These are phyloP conservation scores for Embiotoca jacksoni DNA, from an alignment of 2,113 vertebrate species.

Conservation along the genomic window DNA sequence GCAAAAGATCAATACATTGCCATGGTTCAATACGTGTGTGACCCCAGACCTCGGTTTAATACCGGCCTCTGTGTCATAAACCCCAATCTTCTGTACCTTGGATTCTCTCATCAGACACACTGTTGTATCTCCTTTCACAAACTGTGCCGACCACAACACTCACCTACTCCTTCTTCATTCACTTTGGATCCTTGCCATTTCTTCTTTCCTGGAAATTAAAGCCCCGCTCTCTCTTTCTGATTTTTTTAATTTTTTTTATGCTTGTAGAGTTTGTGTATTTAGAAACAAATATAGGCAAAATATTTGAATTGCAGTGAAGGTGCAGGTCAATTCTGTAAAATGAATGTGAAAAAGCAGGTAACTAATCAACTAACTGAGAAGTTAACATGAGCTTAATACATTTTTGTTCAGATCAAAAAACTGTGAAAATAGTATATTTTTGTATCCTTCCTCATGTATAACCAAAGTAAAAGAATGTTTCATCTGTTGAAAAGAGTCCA, in stretches of 20 bases:
- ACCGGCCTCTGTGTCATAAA: constrained; percentile 51
- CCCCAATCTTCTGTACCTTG: constrained; percentile 52
- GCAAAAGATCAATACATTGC: constrained; percentile 57
- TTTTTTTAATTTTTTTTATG: background rate
- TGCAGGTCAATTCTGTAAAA: background rate
- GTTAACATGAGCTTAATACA: background rate
- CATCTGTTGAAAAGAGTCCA: background rate
- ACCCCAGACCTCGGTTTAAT: constrained; percentile 65
- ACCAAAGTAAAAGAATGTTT: background rate
- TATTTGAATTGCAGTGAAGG: background rate
- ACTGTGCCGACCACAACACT: background rate
- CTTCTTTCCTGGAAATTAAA: constrained; percentile 8
- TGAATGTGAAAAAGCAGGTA: background rate
- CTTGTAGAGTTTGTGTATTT: background rate
- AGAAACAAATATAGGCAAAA: background rate
- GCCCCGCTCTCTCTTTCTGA: background rate
- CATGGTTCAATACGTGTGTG: constrained; percentile 59
- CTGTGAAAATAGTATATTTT: background rate
- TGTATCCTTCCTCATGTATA: background rate
- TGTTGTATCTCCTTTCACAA: constrained; percentile 10
- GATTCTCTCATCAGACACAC: constrained; percentile 40
- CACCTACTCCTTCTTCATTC: background rate
- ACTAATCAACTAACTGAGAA: background rate
- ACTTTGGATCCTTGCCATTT: background rate
- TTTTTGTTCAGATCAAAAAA: background rate